Conservation (phyloP, 2,888 invertebrate species). For the Silvanus unidentatus region DNA sequence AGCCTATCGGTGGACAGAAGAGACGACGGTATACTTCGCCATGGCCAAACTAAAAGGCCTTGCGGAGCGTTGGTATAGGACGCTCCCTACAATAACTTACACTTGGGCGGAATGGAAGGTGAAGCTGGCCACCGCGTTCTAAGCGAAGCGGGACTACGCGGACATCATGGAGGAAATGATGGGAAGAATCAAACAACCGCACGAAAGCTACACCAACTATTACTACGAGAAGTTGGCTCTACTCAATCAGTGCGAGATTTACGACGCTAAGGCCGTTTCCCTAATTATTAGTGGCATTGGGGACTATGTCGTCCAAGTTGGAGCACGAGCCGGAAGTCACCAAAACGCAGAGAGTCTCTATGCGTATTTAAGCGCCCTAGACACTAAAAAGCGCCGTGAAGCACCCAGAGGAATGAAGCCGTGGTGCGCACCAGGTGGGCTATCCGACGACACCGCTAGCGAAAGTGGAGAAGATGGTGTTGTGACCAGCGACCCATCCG, state of each 20-base stretch:
- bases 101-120: constrained; percentile 24
- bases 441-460: too few species aligned
- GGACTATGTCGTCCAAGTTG: constrained; percentile 10
- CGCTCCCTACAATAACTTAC: constrained; percentile 13
- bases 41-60: constrained; percentile 25
- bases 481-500: too few species aligned
- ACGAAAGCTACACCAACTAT: constrained; percentile 15
- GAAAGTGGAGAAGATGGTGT: too few species aligned
- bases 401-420: too few species aligned
- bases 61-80: constrained; percentile 22
- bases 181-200: constrained; percentile 5
- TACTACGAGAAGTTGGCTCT: constrained; percentile 17
- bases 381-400: too few species aligned
- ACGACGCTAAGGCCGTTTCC: constrained; percentile 16
- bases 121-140: constrained; percentile 18
- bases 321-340: too few species aligned
- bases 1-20: constrained; percentile 14
- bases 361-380: too few species aligned
- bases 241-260: constrained; percentile 13
- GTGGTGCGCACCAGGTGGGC: too few species aligned
- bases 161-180: constrained; percentile 10
- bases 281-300: constrained; percentile 20
- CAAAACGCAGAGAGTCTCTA: too few species aligned
- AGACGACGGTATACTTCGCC: constrained; percentile 20
- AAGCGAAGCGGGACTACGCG: constrained; percentile 10